These are phyloP conservation scores for Sparidentex hasta DNA, from an alignment of 2,797 vertebrate species.

Conservation along the genomic window DNA sequence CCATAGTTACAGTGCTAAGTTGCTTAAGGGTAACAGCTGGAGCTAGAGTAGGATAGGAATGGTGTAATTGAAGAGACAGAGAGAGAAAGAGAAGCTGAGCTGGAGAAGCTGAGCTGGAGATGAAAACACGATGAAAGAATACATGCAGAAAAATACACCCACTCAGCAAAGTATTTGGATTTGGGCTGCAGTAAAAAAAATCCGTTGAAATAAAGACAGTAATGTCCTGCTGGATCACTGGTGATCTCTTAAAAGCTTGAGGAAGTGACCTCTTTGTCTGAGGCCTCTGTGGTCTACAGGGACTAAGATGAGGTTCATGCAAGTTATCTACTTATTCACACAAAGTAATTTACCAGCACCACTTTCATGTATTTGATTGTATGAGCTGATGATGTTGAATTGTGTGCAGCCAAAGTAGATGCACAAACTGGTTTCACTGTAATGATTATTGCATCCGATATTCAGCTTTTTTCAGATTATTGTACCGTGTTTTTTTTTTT, in stretches of 20 bases:
- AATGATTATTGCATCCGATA: not conserved
- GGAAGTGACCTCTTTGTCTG: not conserved
- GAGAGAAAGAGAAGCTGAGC: not conserved
- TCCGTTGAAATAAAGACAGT: not conserved
- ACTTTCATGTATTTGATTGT: not conserved
- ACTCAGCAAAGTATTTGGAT: conserved; percentile 2
- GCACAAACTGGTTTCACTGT: not conserved
- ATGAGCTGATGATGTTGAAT: not conserved
- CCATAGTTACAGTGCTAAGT: conserved; percentile 52
- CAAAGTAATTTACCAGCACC: not conserved
- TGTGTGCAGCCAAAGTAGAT: not conserved
- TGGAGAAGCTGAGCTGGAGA: conserved; percentile 21
- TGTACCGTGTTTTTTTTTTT: no score
- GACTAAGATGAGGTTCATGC: not conserved
- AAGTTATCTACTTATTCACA: not conserved
- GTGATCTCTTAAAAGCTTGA: not conserved
- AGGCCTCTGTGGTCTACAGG: not conserved
- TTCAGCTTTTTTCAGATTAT: no score
- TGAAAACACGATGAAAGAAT: conserved; percentile 13
- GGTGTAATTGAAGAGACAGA: conserved; percentile 17
- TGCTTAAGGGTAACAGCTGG: conserved; percentile 51
- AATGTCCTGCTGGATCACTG: not conserved
- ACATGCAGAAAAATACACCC: not conserved
- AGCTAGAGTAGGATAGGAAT: conserved; percentile 25
- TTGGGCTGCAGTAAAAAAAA: not conserved